Percentiles rank a stretch among this genome's conserved stretches.
These are phyloP conservation scores for Sebastes hubbsi DNA, from an alignment of 2,797 vertebrate species.

Conservation along the genomic window DNA sequence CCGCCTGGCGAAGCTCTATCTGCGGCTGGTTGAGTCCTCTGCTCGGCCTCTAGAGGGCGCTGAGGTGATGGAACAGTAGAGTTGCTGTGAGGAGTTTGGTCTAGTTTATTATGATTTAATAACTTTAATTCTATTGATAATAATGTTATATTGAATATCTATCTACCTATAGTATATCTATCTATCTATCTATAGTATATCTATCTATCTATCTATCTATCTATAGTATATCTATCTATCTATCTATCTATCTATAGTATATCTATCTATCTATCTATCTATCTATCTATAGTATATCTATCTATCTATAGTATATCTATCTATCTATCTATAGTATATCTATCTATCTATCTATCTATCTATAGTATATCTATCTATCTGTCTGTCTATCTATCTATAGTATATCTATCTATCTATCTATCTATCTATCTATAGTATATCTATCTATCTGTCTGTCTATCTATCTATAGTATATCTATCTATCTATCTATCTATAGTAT, in stretches of 20 bases:
- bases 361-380: neutral
- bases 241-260: neutral
- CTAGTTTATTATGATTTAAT: neutral
- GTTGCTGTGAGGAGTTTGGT: neutral
- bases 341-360: neutral
- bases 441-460: too few relatives aligned
- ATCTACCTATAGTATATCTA: too few relatives aligned
- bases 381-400: neutral
- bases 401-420: neutral
- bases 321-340: neutral
- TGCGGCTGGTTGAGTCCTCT: slow-evolving; percentile 16
- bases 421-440: too few relatives aligned
- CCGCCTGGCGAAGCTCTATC: neutral
- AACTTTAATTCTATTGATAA: neutral
- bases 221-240: neutral
- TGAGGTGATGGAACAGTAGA: neutral
- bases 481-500: neutral
- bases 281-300: too few relatives aligned
- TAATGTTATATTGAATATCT: neutral
- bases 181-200: neutral
- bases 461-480: too few relatives aligned
- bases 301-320: too few relatives aligned
- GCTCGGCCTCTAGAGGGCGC: slow-evolving; percentile 39
- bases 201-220: neutral
- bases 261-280: neutral